Percentiles rank a stretch among this genome's conserved stretches.
Conservation (phyloP, 1,140 invertebrate species). For the Lordiphosa collinella region DNA sequence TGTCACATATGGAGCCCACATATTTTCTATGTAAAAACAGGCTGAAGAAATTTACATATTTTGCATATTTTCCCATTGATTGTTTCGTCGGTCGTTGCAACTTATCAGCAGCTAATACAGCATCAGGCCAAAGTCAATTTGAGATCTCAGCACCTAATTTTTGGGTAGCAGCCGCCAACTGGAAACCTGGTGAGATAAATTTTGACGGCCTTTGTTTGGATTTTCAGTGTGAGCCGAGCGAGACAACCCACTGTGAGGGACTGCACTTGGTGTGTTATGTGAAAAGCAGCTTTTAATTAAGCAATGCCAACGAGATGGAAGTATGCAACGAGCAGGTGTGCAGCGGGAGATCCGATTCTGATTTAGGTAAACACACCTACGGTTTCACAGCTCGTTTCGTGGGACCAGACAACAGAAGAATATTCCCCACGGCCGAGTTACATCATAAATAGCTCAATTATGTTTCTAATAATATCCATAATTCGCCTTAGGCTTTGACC, state of each 20-base stretch:
- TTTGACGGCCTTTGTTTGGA: slow-evolving; percentile 59
- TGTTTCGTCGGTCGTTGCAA: slow-evolving; percentile 39
- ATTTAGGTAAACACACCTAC: slow-evolving; percentile 65
- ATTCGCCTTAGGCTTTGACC: slow-evolving; percentile 42
- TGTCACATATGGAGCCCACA: slow-evolving; percentile 59
- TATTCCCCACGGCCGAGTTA: slow-evolving; percentile 20
- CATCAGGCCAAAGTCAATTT: slow-evolving; percentile 60
- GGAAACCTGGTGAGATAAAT: slow-evolving; percentile 36
- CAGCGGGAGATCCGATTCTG: slow-evolving; percentile 26
- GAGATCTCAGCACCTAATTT: slow-evolving; percentile 69
- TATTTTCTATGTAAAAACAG: slow-evolving; percentile 21
- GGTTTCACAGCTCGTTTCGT: slow-evolving; percentile 67
- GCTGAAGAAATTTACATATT: slow-evolving; percentile 53
- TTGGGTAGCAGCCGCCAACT: slow-evolving; percentile 29
- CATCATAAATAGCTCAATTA: slow-evolving; percentile 72
- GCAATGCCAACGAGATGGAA: slow-evolving; percentile 26
- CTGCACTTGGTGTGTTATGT: slow-evolving; percentile 13
- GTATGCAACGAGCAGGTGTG: slow-evolving; percentile 53
- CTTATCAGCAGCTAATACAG: slow-evolving; percentile 73
- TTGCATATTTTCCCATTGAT: slow-evolving; percentile 58
- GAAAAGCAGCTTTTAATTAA: slow-evolving; percentile 74
- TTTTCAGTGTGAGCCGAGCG: slow-evolving; percentile 1
- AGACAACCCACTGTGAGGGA: slow-evolving; percentile 47
- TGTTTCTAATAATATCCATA: slow-evolving; percentile 67
- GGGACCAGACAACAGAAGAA: too few species aligned